Base-by-base conservation (phyloP, 2,113 vertebrate genomes). In the Malurus melanocephalus region DNA sequence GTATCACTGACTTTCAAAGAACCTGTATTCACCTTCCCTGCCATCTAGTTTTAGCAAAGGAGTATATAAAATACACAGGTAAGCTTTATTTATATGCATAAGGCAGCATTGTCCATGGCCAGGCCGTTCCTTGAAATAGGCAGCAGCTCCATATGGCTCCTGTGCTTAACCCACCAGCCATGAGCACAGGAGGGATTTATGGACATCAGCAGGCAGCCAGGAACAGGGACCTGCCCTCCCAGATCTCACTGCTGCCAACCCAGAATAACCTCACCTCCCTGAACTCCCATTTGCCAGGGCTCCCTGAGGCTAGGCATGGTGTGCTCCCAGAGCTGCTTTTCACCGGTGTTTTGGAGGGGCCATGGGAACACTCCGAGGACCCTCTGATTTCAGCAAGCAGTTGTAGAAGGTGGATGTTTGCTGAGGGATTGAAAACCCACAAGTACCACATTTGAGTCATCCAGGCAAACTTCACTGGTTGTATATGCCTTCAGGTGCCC, bases 351-450 rank as follows among this genome's bases (percentile, higher is more conserved):
- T 13, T 1, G 2, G 21, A 67, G 17, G 30, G 35, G 22, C 9
- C 2, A 6, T 0, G 0, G 26, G 14, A 35, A 56, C 13, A 26
- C 30, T 28, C 33, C 30, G 26, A 59, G n/a, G 28, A 38, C 5
- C 3, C 4, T 10, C 13, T 33, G 57, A 69, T 45, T 64, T 56
- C 57, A 67, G 22, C 30, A 71, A 60, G 35, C 42, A 42, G n/a
- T 7, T 45, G n/a, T 23, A 46, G 12, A 40, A 38, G 32, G 35
- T 1, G 4, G 40, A 53, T 28, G 56, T 20, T 68, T 66, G 45
- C 22, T 46, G 57, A 30, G 56, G n/a, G 20, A 56, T 4, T 76
- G 27, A 66, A 40, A 87, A 46, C 5, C 13, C 11, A 3, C 7
- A 49, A 53, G 26, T 6, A 22, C 32, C 42, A 67, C 6, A 13